phyloP scores from a whole-genome alignment of 2,888 invertebrate genomes.

The Spilosoma lubricipeda region DNA sequence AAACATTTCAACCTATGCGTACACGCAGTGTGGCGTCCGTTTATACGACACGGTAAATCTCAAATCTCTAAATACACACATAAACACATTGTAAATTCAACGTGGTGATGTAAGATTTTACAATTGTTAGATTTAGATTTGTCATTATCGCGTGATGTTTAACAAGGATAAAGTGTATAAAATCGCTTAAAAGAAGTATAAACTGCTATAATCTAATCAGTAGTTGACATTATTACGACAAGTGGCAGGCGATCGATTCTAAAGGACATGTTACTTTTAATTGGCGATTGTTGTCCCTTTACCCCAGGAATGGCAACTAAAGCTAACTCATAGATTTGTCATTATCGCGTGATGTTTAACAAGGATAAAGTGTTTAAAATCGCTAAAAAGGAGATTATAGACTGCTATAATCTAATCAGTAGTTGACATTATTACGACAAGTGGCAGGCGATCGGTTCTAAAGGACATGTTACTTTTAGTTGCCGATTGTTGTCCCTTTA shows the following conservation, averaged over 20 bases:
- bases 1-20: constrained; percentile 55
- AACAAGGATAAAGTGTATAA: neutral
- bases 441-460: neutral
- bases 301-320: too few relatives aligned
- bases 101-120: constrained; percentile 5
- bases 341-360: neutral
- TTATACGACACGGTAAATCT: constrained; percentile 50
- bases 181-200: neutral
- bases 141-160: constrained; percentile 3
- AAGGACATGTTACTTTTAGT: neutral
- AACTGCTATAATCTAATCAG: neutral
- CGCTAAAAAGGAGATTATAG: neutral
- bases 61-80: too few relatives aligned
- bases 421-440: neutral
- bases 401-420: neutral
- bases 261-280: neutral
- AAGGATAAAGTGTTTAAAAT: neutral
- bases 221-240: neutral
- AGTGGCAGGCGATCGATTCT: neutral
- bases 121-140: constrained; percentile 8
- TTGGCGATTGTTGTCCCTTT: neutral
- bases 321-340: neutral
- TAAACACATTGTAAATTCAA: constrained; percentile 20
- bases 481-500: too few relatives aligned
- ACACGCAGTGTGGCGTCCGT: constrained; percentile 36